Evolutionary conservation across 53 echinoderm and acorn worm species (phyloP).

Genomic region (Pentamera pediparva): DNA sequence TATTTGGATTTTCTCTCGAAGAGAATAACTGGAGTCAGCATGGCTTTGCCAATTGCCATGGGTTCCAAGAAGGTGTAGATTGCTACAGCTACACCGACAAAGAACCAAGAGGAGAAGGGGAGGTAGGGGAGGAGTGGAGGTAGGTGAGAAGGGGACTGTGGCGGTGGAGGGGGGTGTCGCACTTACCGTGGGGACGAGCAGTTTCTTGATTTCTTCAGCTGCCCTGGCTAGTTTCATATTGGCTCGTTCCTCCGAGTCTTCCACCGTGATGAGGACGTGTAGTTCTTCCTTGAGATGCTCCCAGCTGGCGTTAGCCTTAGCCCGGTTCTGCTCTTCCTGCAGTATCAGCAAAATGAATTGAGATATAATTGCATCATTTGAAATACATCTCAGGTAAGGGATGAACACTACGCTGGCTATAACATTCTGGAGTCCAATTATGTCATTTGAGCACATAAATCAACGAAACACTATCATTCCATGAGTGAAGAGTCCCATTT

Average conservation of each 20-base stretch:
- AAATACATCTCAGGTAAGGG: no score
- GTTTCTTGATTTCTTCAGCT: constrained; percentile 78
- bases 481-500: no score
- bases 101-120: not conserved
- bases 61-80: no score
- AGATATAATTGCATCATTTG: not conserved
- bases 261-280: constrained; percentile 88
- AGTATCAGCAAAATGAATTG: not conserved
- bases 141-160: not conserved
- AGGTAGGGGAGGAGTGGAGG: not conserved
- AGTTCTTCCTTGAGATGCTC: constrained; percentile 82
- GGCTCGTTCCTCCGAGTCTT: constrained; percentile 80
- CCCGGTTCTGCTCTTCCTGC: constrained; percentile 86
- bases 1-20: no score
- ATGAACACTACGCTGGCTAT: no score
- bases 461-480: no score
- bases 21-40: no score
- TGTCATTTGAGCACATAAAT: no score
- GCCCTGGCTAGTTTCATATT: constrained; percentile 66
- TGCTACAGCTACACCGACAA: not conserved
- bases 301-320: constrained; percentile 88
- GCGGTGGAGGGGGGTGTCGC: not conserved
- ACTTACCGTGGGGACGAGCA: constrained; percentile 96
- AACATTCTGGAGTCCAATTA: no score
- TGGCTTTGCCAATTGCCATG: no score